Evolutionary conservation across 2,888 invertebrate genomes (phyloP), one percentile per base, ranked within the genome.

Genomic region (Parnassius apollo): DNA sequence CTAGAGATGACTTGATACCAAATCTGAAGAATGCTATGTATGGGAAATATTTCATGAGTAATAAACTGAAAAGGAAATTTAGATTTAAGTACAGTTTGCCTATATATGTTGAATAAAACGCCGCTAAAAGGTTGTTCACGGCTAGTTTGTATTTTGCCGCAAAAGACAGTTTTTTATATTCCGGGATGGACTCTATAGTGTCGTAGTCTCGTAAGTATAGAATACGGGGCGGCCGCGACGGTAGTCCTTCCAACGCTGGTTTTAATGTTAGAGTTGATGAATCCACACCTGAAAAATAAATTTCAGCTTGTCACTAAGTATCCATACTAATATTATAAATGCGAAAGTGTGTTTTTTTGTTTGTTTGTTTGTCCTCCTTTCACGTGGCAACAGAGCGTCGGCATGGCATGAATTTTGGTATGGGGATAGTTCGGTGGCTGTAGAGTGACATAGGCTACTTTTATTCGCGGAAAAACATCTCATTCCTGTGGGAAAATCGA

Each of bases 41-140:
- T 0, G 96, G 96, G 73, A 94, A 94, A 60, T 94, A 93, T 69
- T 93, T 93, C 80, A 95, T 94, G 0, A 96, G 75, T 68, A 93
- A 92, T 18, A 96, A 76, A 22, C 93, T 88, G 1, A 94, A 73
- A 73, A 88, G 86, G 76, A 94, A 93, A 57, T 93, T 87, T 35
- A 85, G 76, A 75, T 96, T 96, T 58, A 95, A 92, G 71, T 93
- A 93, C 52, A 91, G 80, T 10, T 95, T 92, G 18, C 95, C 93
- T 58, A 94, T 73, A 62, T 71, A 79, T 12, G 88, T 92, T 9
- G 82, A 78, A 71, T 93, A 90, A 9, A 93, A 66, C 0, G 61
- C 55, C 0, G 71, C 59, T 22, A 78, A 71, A 0, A 83, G 53
- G 3, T 69, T 66, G 56, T 66, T 67, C 2, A 85, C 22, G 22